Base-by-base conservation (phyloP, 1,140 invertebrate genomes). In the Macrotrachela quadricornifera region DNA sequence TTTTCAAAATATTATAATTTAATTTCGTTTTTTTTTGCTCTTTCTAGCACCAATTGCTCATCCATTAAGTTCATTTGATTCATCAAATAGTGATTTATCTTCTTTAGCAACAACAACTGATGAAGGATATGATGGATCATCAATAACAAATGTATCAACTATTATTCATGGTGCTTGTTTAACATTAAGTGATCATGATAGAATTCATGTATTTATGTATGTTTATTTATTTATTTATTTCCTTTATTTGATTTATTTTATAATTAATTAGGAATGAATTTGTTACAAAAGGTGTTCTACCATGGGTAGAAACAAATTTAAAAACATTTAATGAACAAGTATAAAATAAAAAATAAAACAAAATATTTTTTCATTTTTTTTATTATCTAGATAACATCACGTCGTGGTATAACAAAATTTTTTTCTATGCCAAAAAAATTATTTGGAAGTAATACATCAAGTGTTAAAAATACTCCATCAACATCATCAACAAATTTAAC, bases 351-450 rank as follows among this genome's bases (percentile, higher is more conserved):
- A 67, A 68, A 42, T 48, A 14, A 46, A 48, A 58, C 37, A 46
- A 52, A 52, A 16, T 47, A 46, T 50, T 37, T 40, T 56, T 1
- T 30, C 16, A 30, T 30, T 18, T 8, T 12, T 10, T 2, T 21
- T 16, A 15, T 13, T 12, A 56, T 58, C n/a, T 50, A 68, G 66
- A 49, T 67, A 30, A 62, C 60, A 10, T 66, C 66, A 14, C 59
- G 65, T 62, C 90, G 90, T 71, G 83, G 85, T 10, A 80, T 91
- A 0, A 87, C 85, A 64, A 77, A 85, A 62, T 88, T 85, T 1
- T 77, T 94, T 46, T 87, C 82, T 70, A 87, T 84, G 10, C 90
- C 87, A 10, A 90, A 87, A 72, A 75, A 88, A 60, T 88, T 85
- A 81, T 92, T 94, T 72, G 85, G 81, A 39, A 81, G 82, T 12